A percentile compares a stretch with the other conserved stretches of the same genome.
Evolutionary conservation across 2,113 vertebrate species (phyloP).

Genomic region (Manacus vitellinus): DNA sequence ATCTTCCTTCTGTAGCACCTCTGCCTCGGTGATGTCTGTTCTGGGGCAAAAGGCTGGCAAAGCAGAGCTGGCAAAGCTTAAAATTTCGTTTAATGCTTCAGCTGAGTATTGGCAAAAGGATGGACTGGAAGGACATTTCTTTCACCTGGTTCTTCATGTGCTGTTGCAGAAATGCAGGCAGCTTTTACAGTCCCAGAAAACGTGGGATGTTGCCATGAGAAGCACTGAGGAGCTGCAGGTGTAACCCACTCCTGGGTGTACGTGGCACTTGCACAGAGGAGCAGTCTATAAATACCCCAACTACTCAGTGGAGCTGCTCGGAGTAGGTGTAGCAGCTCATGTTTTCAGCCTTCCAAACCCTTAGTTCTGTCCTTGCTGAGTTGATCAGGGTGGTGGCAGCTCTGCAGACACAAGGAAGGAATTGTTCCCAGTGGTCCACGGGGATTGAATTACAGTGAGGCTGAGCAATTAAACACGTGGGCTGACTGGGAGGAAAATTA

Average conservation of each 20-base stretch:
- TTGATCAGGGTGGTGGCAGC: not conserved
- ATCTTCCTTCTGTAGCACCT: not conserved
- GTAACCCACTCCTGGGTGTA: not conserved
- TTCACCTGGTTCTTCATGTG: not conserved
- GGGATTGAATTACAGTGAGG: not conserved
- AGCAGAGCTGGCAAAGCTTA: not conserved
- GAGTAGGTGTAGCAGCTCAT: not conserved
- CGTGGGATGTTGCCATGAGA: not conserved
- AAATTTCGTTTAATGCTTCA: not conserved
- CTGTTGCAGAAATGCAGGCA: not conserved
- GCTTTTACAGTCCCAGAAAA: not conserved
- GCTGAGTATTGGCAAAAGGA: not conserved
- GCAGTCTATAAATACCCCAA: not conserved
- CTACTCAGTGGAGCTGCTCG: not conserved
- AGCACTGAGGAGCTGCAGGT: not conserved
- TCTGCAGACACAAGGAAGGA: not conserved
- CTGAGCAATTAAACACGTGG: not conserved
- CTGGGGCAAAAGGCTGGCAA: fast-evolving
- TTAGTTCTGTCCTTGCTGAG: not conserved
- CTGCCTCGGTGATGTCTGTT: not conserved
- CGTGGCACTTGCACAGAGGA: not conserved
- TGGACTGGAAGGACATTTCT: not conserved
- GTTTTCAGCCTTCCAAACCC: not conserved
- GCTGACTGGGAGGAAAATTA: not conserved
- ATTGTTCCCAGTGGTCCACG: not conserved